phyloP scores from a whole-genome alignment of 37 sponge, comb jelly and placozoan species.

The Eunapius fragilis region DNA sequence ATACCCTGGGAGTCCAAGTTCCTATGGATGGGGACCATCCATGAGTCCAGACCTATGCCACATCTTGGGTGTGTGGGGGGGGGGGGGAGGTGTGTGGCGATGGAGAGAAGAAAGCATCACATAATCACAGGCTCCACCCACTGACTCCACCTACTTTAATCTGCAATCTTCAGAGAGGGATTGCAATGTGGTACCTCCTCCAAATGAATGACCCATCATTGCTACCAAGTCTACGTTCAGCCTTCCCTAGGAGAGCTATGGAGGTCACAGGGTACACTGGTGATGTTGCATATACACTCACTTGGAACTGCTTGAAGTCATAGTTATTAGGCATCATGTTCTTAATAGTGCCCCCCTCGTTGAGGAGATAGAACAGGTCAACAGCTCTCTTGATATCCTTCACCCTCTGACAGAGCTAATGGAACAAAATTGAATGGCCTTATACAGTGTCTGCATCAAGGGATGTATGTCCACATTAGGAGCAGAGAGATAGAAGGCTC shows the following conservation, averaged over 20 bases:
- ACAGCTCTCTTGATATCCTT: conserved; percentile 29
- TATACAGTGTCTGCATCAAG: background rate
- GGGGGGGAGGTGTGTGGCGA: no score
- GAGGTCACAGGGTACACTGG: background rate
- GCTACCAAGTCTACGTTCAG: conserved; percentile 49
- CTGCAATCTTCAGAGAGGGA: conserved; percentile 62
- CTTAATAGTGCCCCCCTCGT: conserved; percentile 41
- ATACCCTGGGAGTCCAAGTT: conserved; percentile 40
- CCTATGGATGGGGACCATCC: conserved; percentile 68
- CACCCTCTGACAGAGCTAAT: conserved; percentile 31
- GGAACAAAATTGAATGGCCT: background rate
- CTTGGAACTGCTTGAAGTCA: conserved; percentile 61
- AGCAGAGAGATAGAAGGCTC: background rate
- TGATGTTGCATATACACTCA: background rate
- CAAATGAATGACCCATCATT: conserved; percentile 83
- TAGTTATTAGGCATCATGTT: conserved; percentile 43
- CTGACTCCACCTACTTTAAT: conserved; percentile 46
- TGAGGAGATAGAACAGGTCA: conserved; percentile 51
- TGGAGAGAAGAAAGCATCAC: background rate
- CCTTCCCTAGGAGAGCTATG: conserved; percentile 25
- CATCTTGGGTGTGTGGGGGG: conserved; percentile 47
- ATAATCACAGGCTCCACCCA: no score
- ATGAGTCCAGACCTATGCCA: conserved; percentile 73
- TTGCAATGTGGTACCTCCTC: conserved; percentile 63
- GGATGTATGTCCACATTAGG: background rate